A percentile compares a stretch with the other conserved stretches of the same genome.
Conservation (phyloP, 2,888 invertebrate genomes). For the Polyommatus icarus region DNA sequence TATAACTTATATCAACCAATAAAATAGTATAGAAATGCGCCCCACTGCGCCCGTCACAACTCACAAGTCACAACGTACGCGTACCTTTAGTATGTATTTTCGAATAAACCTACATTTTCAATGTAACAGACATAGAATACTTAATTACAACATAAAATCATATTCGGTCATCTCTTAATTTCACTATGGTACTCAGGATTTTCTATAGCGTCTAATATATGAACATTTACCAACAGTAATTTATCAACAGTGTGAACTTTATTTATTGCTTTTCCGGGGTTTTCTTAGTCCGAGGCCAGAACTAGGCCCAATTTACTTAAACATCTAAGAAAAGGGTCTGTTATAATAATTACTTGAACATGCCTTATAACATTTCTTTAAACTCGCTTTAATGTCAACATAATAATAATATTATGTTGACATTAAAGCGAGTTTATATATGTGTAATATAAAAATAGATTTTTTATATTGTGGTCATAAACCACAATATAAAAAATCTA, state of each 20-base stretch:
- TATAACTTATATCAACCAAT: neutral
- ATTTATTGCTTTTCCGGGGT: slow-evolving; percentile 11
- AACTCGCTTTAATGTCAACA: too few relatives aligned
- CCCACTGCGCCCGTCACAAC: neutral
- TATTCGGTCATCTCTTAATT: neutral
- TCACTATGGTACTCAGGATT: neutral
- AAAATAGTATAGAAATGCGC: neutral
- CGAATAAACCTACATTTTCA: slow-evolving; percentile 8
- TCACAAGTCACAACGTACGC: neutral
- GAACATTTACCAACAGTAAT: neutral
- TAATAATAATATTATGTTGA: too few relatives aligned
- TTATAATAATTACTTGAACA: neutral
- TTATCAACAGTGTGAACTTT: neutral
- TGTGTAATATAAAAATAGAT: too few relatives aligned
- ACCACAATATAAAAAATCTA: too few relatives aligned
- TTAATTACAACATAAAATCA: neutral
- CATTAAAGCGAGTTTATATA: too few relatives aligned
- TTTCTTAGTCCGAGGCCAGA: neutral
- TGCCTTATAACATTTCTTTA: neutral
- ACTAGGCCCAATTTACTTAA: neutral
- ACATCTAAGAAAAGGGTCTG: neutral
- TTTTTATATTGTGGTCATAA: too few relatives aligned
- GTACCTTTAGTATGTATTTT: slow-evolving; percentile 12
- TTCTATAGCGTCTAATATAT: neutral
- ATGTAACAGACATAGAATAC: slow-evolving; percentile 19